Evolutionary conservation across 2,113 vertebrate genomes (phyloP), one percentile per base, ranked within the genome.

Genomic region (Shinisaurus crocodilurus): DNA sequence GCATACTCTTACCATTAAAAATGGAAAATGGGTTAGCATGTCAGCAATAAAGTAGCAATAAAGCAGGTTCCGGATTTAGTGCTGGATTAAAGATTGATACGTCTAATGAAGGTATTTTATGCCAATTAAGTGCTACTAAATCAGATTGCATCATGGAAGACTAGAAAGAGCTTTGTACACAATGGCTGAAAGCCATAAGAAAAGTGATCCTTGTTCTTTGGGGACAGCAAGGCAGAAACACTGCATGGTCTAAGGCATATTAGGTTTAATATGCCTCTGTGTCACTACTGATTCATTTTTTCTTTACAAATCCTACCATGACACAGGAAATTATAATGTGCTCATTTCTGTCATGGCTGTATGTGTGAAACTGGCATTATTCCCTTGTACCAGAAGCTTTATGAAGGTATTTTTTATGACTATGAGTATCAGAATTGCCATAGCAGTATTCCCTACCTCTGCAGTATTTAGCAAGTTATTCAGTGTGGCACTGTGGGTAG

Each of bases 1-100:
- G 89, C 86, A 86, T 85, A 88, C 85, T 89, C 72, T 0, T 57
- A 63, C 25, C 37, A 48, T 84, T 89, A 37, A 81, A 93, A 90
- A 88, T 89, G 34, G 81, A 90, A 91, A 93, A 67, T 0, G 87
- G 94, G 93, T 93, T 67, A 76, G 48, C 1, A 0, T 87, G 88
- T 95, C 92, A 91, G 90, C 82, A n/a, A 88, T 82, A 89, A 90
- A 48, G 65, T 91, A 91, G 90, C 82, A n/a, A 88, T 82, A 89
- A 90, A 48, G 65, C 29, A 69, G 67, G 32, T 37, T 85, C 80
- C 3, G 6, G 6, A 87, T 45, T 57, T 91, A 65, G 0, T 10
- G 32, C 80, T 2, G 5, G 13, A 88, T n/a, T 82, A 87, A 60
- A 70, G 5, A 87, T 57, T 3, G 40, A 45, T 77, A 27, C 0